Evolutionary conservation across 2,113 vertebrate species (phyloP), one percentile per base, ranked within the genome.

Genomic region (Nibea coibor): DNA sequence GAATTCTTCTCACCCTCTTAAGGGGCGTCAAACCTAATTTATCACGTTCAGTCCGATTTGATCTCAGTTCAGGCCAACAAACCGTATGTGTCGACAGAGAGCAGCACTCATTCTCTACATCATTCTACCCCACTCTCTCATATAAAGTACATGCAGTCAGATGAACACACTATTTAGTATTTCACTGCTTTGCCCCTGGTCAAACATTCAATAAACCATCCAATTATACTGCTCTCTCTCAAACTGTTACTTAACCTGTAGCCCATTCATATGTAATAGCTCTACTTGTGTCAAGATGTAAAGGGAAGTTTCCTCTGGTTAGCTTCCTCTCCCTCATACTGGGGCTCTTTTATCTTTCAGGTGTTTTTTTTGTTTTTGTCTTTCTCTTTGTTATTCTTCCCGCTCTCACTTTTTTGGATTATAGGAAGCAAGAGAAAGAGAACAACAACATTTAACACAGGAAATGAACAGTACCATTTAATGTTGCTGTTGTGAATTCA

Each of bases 151-250:
- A 42, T 71, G 8, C 24, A 31, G 1, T 70, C 28, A 50, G 48
- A 28, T n/a, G 64, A 78, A 67, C 15, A 42, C 39, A 48, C 12
- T 53, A 15, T 61, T 62, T 56, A 67, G 28, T 50, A 45, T 73
- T 81, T 65, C 69, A 57, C 62, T 47, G 63, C 54, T 72, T 45
- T 75, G 39, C 43, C 35, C 70, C 58, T 70, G 59, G 26, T 78
- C 28, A 82, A 43, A 72, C 51, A 53, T 16, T 50, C 75, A 78
- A 39, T 74, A 78, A 68, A 69, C 35, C 64, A 64, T 56, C 50
- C 7, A 14, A 26, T 65, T 22, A 24, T 10, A 48, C 26, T n/a
- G 19, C 16, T 56, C 62, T 15, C 3, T 4, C 53, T 59, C 22
- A 42, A 50, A 71, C 59, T 28, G 28, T 65, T 35, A 20, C 35